phyloP scores from a whole-genome alignment of 92 coral and sea anemone genomes.

The Phenganax stokvisi region DNA sequence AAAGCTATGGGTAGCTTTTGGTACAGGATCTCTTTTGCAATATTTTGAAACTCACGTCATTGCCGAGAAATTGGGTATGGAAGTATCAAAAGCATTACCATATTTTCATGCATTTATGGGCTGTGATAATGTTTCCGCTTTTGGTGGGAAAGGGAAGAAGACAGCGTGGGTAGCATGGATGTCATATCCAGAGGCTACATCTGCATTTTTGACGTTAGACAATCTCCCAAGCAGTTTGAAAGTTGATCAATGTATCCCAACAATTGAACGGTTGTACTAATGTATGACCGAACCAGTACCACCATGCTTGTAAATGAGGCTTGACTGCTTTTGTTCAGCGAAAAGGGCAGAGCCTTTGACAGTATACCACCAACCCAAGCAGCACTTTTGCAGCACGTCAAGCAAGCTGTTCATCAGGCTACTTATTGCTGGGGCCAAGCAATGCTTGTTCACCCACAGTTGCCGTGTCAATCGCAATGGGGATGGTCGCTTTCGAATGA shows the following conservation, averaged over 20 bases:
- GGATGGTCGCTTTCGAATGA: background rate
- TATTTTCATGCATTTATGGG: constrained; percentile 60
- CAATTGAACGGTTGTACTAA: constrained; percentile 45
- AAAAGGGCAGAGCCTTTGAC: constrained; percentile 36
- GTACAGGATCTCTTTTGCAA: constrained; percentile 25
- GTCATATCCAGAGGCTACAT: constrained; percentile 43
- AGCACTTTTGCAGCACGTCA: constrained; percentile 49
- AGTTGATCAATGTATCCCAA: background rate
- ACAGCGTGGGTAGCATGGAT: constrained; percentile 32
- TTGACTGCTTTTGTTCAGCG: constrained; percentile 22
- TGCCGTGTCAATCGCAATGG: constrained; percentile 30
- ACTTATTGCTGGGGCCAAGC: constrained; percentile 58
- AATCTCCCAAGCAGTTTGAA: constrained; percentile 2
- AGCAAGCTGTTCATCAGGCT: constrained; percentile 51
- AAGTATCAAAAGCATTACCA: constrained; percentile 44
- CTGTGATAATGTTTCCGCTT: constrained; percentile 58
- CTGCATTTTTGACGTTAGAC: constrained; percentile 31
- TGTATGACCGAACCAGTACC: constrained; percentile 47
- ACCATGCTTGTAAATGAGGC: constrained; percentile 36
- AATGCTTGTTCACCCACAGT: constrained; percentile 6
- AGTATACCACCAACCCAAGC: constrained; percentile 45
- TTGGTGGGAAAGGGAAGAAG: constrained; percentile 25
- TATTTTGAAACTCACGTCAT: constrained; percentile 48
- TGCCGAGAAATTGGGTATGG: constrained; percentile 39
- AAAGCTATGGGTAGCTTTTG: constrained; percentile 45